Percentiles rank a stretch among this genome's conserved stretches.
These are phyloP conservation scores for Recurvirostra avosetta DNA, from an alignment of 2,113 vertebrate genomes.

Conservation along the genomic window DNA sequence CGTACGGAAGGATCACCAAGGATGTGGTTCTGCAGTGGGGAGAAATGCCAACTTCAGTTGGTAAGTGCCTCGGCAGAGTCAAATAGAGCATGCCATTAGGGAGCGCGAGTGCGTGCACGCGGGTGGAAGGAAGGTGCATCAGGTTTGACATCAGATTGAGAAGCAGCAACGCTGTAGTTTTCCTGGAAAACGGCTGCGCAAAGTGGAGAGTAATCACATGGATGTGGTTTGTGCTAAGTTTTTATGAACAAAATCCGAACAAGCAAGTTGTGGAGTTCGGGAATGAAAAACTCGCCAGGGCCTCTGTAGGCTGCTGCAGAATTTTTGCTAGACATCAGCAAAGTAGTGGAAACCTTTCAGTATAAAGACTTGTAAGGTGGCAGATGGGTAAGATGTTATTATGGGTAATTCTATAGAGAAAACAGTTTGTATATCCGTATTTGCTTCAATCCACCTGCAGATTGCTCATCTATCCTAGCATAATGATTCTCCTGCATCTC, in stretches of 20 bases:
- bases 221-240: not conserved
- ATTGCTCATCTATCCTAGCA: not conserved
- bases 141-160: not conserved
- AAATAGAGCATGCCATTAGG: accelerated
- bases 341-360: not conserved
- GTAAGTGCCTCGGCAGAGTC: conserved; percentile 68
- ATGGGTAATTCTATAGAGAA: not conserved
- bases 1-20: conserved; percentile 97
- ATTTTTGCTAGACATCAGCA: not conserved
- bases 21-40: conserved; percentile 99
- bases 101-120: accelerated
- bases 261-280: not conserved
- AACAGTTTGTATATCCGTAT: not conserved
- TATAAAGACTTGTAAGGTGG: not conserved
- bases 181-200: not conserved
- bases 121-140: not conserved
- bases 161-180: not conserved
- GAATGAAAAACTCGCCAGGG: not conserved
- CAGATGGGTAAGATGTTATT: not conserved
- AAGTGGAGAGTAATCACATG: not conserved
- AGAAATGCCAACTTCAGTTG: conserved; percentile 99
- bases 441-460: not conserved
- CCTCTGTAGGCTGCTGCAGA: not conserved
- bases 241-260: not conserved
- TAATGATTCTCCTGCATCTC: not conserved